Base-by-base conservation (phyloP, 2,888 invertebrate species). In the Cosmorhoe ocellata region DNA sequence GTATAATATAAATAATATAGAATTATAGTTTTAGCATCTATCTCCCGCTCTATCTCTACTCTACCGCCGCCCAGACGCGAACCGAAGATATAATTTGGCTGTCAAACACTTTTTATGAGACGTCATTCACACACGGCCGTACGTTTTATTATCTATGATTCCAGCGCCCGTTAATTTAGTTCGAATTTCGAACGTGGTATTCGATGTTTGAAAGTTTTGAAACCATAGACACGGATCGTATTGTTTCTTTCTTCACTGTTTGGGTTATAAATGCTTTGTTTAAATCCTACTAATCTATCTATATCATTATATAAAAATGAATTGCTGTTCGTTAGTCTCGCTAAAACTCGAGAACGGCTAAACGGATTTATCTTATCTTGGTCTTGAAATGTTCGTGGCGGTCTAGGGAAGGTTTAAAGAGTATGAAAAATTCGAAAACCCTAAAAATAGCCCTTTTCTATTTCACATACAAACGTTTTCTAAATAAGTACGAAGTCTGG, bases 61-160 rank as follows among this genome's bases (percentile, higher is more conserved):
- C 11, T 14, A 11, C 37, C 55, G 56, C 22, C 36, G 8, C 51
- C 42, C 66, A 48, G 51, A 65, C 67, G 62, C 66, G 63, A 27
- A 46, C 58, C 51, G 47, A 64, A 55, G 68, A 63, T 76, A 71
- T 84, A 86, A 87, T 87, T 86, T 86, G 74, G 67, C 81, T 79
- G 87, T 87, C 87, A 86, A 82, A 85, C 79, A 79, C 76, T 79
- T 84, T 74, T 79, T 77, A 80, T 75, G 71, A 74, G 63, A 77
- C 85, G 87, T 86, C 86, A 84, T 76, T 85, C 81, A 71, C 61
- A 72, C 71, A 75, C 72, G 63, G 66, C 42, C 42, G 12, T 24
- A 36, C 34, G 38, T 52, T 43, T 81, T 81, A 84, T 85, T 85
- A 82, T 83, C 77, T 80, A 73, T 75, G 76, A 71, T 63, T 72